phyloP scores from a whole-genome alignment of 2,888 invertebrate species.

The Coleophora flavipennella region DNA sequence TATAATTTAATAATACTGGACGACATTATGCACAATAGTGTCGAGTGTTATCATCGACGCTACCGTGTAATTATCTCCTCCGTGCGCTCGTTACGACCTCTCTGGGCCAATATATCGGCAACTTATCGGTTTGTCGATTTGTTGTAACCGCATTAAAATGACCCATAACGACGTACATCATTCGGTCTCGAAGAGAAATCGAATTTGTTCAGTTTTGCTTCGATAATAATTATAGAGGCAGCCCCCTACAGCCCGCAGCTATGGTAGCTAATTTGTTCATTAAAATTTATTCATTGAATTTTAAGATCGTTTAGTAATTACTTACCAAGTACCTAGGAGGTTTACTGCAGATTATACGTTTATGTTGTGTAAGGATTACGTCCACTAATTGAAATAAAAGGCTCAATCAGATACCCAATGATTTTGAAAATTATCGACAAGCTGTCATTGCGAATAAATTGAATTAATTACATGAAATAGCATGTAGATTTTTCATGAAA shows the following conservation, averaged over 20 bases:
- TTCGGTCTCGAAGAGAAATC: slow-evolving; percentile 23
- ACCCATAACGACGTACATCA: slow-evolving; percentile 44
- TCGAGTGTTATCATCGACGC: slow-evolving; percentile 48
- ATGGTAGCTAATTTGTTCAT: slow-evolving; percentile 36
- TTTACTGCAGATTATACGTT: slow-evolving; percentile 32
- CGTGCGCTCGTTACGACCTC: slow-evolving; percentile 43
- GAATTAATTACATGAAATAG: no score
- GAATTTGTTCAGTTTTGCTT: slow-evolving; percentile 46
- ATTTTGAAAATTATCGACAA: no score
- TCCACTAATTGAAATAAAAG: no score
- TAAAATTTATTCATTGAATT: slow-evolving; percentile 35
- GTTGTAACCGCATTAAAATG: slow-evolving; percentile 50
- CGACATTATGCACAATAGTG: slow-evolving; percentile 63
- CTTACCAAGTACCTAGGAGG: slow-evolving; percentile 20
- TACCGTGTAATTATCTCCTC: slow-evolving; percentile 57
- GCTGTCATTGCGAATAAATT: no score
- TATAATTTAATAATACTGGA: slow-evolving; percentile 61
- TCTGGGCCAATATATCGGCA: slow-evolving; percentile 34
- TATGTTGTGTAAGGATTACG: slow-evolving; percentile 2
- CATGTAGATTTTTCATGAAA: no score
- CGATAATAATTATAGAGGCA: slow-evolving; percentile 33
- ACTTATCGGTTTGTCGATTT: slow-evolving; percentile 48
- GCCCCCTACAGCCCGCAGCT: slow-evolving; percentile 22
- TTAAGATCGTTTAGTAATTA: slow-evolving; percentile 29
- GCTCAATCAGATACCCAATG: no score